Conservation (phyloP, 2,888 invertebrate genomes). For the Auanema freiburgensis region DNA sequence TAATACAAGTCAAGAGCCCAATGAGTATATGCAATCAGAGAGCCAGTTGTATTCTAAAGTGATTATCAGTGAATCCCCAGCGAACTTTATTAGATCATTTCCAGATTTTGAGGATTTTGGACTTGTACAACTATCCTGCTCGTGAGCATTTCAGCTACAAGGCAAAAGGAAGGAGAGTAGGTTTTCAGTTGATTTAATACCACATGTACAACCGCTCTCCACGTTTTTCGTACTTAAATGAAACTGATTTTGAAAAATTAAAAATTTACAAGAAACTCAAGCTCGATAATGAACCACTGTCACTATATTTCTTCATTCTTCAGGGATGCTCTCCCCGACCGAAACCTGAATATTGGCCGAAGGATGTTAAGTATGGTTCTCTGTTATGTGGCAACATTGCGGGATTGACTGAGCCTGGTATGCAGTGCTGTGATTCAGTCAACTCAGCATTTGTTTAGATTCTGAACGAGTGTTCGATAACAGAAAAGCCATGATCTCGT, state of each 20-base stretch:
- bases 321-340: slow-evolving; percentile 8
- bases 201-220: no score
- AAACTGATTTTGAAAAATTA: no score
- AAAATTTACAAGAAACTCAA: no score
- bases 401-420: slow-evolving; percentile 6
- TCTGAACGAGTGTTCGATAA: no score
- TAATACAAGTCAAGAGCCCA: neutral
- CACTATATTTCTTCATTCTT: no score
- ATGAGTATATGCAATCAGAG: slow-evolving; percentile 4
- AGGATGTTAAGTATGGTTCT: slow-evolving; percentile 10
- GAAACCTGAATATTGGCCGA: slow-evolving; percentile 15
- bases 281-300: no score
- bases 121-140: slow-evolving; percentile 14
- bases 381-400: neutral
- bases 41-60: slow-evolving; percentile 6
- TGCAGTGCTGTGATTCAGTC: neutral
- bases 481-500: no score
- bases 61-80: neutral
- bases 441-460: no score
- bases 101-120: slow-evolving; percentile 8
- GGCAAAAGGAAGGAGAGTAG: neutral
- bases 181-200: neutral
- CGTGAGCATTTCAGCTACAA: slow-evolving; percentile 18
- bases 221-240: no score
- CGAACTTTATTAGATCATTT: slow-evolving; percentile 1